Base-by-base conservation (phyloP, 2,113 vertebrate species). In the Chunga burmeisteri region DNA sequence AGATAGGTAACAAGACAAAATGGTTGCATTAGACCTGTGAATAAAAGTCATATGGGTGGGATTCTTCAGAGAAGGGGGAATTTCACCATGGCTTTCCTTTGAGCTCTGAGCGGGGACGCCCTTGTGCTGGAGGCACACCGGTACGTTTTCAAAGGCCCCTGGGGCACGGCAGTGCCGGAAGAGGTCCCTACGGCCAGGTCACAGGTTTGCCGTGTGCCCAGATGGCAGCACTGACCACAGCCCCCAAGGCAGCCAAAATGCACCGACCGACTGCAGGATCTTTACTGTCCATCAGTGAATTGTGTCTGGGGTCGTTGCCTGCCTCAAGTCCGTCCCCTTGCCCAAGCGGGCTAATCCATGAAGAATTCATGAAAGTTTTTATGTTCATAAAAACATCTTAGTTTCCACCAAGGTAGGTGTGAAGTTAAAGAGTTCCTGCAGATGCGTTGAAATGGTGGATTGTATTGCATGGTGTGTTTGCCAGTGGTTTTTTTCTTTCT, bases 1-100 rank as follows among this genome's bases (percentile, higher is more conserved):
- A 58, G 55, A 34, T 11, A 26, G 30, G 6, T 65, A 36, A 34
- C 14, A 30, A 34, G 42, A 29, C 32, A 73, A 73, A 56, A 56
- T 6, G 9, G 18, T 67, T 0, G 0, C 8, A 36, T 8, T 0
- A 0, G 11, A 8, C 0, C 0, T 42, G 47, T 52, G n/a, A 87
- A n/a, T 26, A 70, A 79, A 29, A 32, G 9, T 47, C 14, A 3
- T 14, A 21, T 2, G 16, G 36, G 16, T 5, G 1, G 26, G 56
- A n/a, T 44, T 55, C 47, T 47, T 88, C n/a, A 71, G 73, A 27
- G 44, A 61, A 46, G 53, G 49, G 29, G 21, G 47, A 68, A 27
- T 83, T 68, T 29, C 56, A 21, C 32, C 22, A 19, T 50, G 21
- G 10, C 29, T 83, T 90, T 63, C 49, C 21, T 59, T 30, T 50